These are phyloP conservation scores for Ceratosolen solmsi DNA, from an alignment of 1,140 invertebrate species.

Conservation along the genomic window DNA sequence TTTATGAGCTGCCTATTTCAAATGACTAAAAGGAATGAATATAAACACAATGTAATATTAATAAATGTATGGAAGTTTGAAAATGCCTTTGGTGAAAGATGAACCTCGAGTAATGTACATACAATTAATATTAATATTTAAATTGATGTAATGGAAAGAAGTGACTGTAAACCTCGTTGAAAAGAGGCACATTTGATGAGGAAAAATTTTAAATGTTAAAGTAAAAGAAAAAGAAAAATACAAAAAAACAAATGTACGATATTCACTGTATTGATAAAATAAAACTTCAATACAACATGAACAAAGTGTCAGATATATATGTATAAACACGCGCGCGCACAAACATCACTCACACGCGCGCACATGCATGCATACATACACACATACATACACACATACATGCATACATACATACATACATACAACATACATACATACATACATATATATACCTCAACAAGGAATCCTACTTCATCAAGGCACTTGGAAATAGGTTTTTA, in stretches of 20 bases:
- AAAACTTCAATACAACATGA: conserved; percentile 6
- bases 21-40: conserved; percentile 42
- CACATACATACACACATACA: too few species aligned
- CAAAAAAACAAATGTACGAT: conserved; percentile 18
- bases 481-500: conserved; percentile 49
- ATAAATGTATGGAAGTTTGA: conserved; percentile 32
- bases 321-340: too few species aligned
- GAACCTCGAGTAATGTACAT: conserved; percentile 39
- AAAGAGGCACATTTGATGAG: neutral
- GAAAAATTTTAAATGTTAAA: neutral
- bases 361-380: too few species aligned
- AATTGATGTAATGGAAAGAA: conserved; percentile 31
- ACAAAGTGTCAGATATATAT: conserved; percentile 13
- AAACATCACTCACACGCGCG: too few species aligned
- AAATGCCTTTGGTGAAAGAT: conserved; percentile 52
- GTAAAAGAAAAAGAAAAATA: conserved; percentile 40
- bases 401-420: too few species aligned
- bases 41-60: conserved; percentile 39
- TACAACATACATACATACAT: too few species aligned
- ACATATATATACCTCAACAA: conserved; percentile 48
- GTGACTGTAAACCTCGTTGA: conserved; percentile 13
- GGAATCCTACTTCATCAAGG: conserved; percentile 46
- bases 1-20: conserved; percentile 43
- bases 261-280: conserved; percentile 1
- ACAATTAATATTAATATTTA: conserved; percentile 21